Conservation (phyloP, 2,888 invertebrate species). For the Notodonta dromedarius region DNA sequence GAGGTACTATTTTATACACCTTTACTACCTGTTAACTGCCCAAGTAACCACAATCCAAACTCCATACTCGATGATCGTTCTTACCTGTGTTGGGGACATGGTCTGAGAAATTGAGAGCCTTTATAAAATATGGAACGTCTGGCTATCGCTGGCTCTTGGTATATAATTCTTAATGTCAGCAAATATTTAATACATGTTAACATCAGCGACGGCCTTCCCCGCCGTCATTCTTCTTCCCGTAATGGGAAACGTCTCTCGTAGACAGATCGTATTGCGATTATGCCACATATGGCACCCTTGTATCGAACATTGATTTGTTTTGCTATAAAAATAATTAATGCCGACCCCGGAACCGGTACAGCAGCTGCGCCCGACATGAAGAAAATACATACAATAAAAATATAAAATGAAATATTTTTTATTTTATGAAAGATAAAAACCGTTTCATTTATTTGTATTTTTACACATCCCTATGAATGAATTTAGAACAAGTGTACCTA, state of each 20-base stretch:
- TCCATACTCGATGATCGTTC: no score
- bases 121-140: no score
- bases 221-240: not conserved
- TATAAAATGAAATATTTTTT: not conserved
- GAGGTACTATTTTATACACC: no score
- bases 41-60: no score
- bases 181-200: not conserved
- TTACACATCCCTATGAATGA: not conserved
- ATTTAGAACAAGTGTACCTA: no score
- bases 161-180: not conserved
- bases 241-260: not conserved
- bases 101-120: no score
- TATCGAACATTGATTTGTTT: not conserved
- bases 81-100: no score
- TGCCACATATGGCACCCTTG: not conserved
- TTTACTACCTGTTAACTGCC: no score
- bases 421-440: not conserved
- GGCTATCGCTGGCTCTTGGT: no score
- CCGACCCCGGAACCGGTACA: not conserved
- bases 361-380: not conserved
- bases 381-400: not conserved
- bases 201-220: not conserved
- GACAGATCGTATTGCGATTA: not conserved
- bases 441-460: not conserved
- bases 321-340: constrained; percentile 1